Base-by-base conservation (phyloP, 2,797 vertebrate species). In the Tenualosa thibaudeaui region DNA sequence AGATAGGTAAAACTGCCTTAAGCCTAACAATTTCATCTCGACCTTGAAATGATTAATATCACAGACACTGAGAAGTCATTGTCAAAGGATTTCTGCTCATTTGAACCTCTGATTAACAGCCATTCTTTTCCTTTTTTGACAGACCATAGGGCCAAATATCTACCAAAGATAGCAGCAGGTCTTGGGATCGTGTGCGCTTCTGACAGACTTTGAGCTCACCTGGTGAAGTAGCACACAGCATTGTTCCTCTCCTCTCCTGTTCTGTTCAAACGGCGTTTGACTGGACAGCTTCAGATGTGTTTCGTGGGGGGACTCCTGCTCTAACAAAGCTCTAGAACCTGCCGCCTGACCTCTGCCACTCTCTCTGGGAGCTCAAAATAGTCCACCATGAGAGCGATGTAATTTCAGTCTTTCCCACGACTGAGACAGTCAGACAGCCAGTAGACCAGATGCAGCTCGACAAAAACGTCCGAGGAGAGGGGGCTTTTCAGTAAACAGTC, bases 381-480 rank as follows among this genome's bases (percentile, higher is more conserved):
- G 95, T 95, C 92, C 89, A 94, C 91, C 92, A 92, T 88, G 89
- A 93, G 94, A 94, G 93, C 86, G 92, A 97, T 95, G 94, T 95
- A 95, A 96, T 96, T 96, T 96, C 96, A 96, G 94, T 93, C 96
- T 95, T 95, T 96, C 95, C 94, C 95, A 95, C 93, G 94, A 94
- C 91, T 89, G 90, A 91, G 89, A 90, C 90, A 31, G 31, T 31
- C 31, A 89, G 87, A 88, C 87, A 90, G 92, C 87, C 90, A 90
- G 90, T 90, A 90, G 90, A 89, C 92, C 84, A 90, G 89, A 89
- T 86, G 86, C 82, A 85, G 83, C 85, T 89, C 82, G 40, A 89
- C 84, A 92, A 89, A 91, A 92, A 84, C 71, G 71, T 78, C 40
- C 5, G 46, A 46, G 40, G 7, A 46, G 7, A 5, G 37, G 40